A percentile compares a stretch with the other conserved stretches of the same genome.
phyloP scores from a whole-genome alignment of 2,888 invertebrate species.

The Drosophila merina region DNA sequence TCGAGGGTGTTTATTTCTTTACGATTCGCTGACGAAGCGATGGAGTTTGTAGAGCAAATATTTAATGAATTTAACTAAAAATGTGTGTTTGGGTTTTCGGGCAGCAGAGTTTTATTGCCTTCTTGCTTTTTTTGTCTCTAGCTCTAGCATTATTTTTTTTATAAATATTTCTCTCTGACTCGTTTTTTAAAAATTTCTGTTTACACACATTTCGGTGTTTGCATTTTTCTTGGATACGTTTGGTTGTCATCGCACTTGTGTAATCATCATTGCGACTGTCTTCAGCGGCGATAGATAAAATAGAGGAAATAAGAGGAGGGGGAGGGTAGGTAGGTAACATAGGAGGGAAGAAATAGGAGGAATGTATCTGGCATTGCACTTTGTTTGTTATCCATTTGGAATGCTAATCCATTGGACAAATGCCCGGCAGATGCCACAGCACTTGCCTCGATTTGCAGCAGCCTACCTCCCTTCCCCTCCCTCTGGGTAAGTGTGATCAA shows the following conservation, averaged over 20 bases:
- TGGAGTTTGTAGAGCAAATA: slow-evolving; percentile 61
- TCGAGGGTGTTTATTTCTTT: slow-evolving; percentile 18
- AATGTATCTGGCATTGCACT: slow-evolving; percentile 27
- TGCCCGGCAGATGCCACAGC: slow-evolving; percentile 22
- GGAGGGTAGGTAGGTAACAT: too few species aligned
- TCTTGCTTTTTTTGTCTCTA: background rate
- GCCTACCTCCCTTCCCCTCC: slow-evolving; percentile 19
- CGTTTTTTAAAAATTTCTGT: slow-evolving; percentile 63
- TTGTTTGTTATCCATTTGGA: slow-evolving; percentile 49
- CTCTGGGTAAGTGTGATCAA: slow-evolving; percentile 63
- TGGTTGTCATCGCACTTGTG: slow-evolving; percentile 68
- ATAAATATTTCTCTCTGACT: slow-evolving; percentile 58
- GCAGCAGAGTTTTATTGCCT: slow-evolving; percentile 9
- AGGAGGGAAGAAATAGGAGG: background rate
- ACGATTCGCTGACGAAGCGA: slow-evolving; percentile 25
- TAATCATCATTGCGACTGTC: slow-evolving; percentile 53
- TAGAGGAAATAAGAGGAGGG: background rate
- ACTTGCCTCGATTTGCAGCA: slow-evolving; percentile 33
- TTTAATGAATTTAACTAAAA: slow-evolving; percentile 67
- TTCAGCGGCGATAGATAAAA: slow-evolving; percentile 31
- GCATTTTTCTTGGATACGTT: slow-evolving; percentile 66
- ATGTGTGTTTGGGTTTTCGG: slow-evolving; percentile 29
- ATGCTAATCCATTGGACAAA: slow-evolving; percentile 67
- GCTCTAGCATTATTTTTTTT: slow-evolving; percentile 38
- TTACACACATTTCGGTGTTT: slow-evolving; percentile 69